These are phyloP conservation scores for Eleginops maclovinus DNA, from an alignment of 2,113 vertebrate genomes.

Conservation along the genomic window DNA sequence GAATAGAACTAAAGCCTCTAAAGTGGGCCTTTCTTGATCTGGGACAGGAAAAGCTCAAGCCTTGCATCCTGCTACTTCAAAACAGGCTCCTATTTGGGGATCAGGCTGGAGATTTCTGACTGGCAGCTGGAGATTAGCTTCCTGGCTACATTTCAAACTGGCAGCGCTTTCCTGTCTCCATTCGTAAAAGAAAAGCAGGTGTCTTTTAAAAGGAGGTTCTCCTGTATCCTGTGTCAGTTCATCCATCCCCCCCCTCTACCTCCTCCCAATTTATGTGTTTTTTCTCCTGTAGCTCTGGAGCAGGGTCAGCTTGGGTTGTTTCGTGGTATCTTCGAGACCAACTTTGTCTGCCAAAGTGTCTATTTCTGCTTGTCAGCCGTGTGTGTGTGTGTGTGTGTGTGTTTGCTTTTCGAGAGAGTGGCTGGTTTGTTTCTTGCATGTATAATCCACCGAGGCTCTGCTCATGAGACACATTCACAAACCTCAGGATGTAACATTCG, in stretches of 20 bases:
- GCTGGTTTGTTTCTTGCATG: conserved; percentile 56
- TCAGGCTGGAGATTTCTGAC: conserved; percentile 45
- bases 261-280: background rate
- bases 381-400: conserved; percentile 20
- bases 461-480: conserved; percentile 32
- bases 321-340: conserved; percentile 61
- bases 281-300: conserved; percentile 43
- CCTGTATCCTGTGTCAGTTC: background rate
- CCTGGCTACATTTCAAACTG: conserved; percentile 52
- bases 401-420: conserved; percentile 60
- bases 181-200: conserved; percentile 32
- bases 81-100: conserved; percentile 39
- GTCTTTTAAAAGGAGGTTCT: conserved; percentile 23
- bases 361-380: conserved; percentile 63
- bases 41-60: conserved; percentile 3
- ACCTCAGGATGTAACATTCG: conserved; percentile 7
- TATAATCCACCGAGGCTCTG: conserved; percentile 23
- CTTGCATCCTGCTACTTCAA: conserved; percentile 49
- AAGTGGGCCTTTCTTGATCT: conserved; percentile 38
- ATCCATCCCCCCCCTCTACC: background rate
- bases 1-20: conserved; percentile 31
- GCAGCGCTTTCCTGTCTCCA: conserved; percentile 4
- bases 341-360: conserved; percentile 56
- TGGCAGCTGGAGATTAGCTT: conserved; percentile 41
- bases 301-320: conserved; percentile 58